phyloP scores from a whole-genome alignment of 2,113 vertebrate species.

The Passer montanus region DNA sequence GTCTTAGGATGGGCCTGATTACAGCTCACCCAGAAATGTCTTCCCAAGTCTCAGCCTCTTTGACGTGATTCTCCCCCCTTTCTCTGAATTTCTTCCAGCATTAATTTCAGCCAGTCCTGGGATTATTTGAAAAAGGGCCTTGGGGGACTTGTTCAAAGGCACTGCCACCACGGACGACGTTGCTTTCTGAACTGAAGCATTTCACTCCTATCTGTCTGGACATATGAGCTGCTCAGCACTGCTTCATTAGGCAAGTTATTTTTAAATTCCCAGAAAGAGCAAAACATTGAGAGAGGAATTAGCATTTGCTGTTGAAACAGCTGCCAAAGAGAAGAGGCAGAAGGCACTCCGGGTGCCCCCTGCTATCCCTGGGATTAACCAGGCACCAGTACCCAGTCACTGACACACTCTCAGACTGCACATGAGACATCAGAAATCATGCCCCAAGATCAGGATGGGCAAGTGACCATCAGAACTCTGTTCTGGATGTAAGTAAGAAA shows the following conservation, averaged over 20 bases:
- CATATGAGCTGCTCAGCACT: constrained; percentile 39
- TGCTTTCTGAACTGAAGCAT: constrained; percentile 46
- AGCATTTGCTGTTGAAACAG: constrained; percentile 44
- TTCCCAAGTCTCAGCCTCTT: constrained; percentile 31
- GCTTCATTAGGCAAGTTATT: constrained; percentile 62
- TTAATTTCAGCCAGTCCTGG: constrained; percentile 53
- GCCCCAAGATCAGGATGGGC: background rate
- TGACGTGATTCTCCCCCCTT: background rate
- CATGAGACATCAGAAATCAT: background rate
- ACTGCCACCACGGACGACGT: background rate
- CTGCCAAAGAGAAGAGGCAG: background rate
- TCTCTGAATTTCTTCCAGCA: constrained; percentile 50
- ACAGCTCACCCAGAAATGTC: constrained; percentile 24
- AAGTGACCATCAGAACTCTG: background rate
- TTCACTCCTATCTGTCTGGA: constrained; percentile 59
- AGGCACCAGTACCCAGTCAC: background rate
- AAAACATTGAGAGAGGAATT: constrained; percentile 45
- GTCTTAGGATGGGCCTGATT: background rate
- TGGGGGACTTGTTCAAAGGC: constrained; percentile 49
- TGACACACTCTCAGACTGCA: background rate
- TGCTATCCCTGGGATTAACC: constrained; percentile 15
- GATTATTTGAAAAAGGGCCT: constrained; percentile 39
- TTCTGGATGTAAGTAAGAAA: background rate
- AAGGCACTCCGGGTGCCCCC: background rate
- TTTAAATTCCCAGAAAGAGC: constrained; percentile 65